Evolutionary conservation across 2,113 vertebrate genomes (phyloP).

Genomic region (Eubucco bourcierii): DNA sequence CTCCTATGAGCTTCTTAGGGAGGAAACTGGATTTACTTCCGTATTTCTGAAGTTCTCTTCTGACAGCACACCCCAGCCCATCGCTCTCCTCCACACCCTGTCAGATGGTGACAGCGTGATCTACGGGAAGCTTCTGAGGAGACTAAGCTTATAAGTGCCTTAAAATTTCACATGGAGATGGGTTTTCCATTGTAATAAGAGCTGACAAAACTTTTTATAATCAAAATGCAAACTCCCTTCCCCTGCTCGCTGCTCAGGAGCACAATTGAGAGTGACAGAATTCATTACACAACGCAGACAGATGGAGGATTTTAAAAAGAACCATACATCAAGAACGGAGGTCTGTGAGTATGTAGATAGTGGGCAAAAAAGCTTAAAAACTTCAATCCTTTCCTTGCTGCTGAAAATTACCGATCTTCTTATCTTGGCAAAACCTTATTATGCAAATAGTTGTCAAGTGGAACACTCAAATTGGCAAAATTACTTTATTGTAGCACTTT

Average conservation of each 20-base stretch:
- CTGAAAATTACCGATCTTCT: conserved; percentile 73
- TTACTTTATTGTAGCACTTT: conserved; percentile 51
- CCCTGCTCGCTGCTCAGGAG: conserved; percentile 34
- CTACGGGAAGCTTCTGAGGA: background rate
- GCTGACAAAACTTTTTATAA: conserved; percentile 68
- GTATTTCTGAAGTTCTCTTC: background rate
- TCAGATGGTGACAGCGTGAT: conserved; percentile 47
- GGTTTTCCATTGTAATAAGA: conserved; percentile 68
- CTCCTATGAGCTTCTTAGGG: conserved; percentile 29
- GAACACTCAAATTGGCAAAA: conserved; percentile 68
- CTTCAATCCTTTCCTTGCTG: conserved; percentile 45
- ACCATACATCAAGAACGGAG: conserved; percentile 50
- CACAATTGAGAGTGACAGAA: conserved; percentile 75
- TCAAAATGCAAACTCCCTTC: conserved; percentile 67
- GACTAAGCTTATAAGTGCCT: conserved; percentile 67
- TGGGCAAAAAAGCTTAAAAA: conserved; percentile 55
- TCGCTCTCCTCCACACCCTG: background rate
- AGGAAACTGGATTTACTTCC: conserved; percentile 22
- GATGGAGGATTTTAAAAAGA: conserved; percentile 65
- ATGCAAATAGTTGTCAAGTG: conserved; percentile 68
- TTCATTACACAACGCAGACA: conserved; percentile 67
- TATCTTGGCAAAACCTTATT: conserved; percentile 69
- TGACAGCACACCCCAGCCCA: background rate
- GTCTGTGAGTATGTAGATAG: conserved; percentile 60
- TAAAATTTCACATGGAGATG: conserved; percentile 57